Evolutionary conservation across 2,797 vertebrate species (phyloP), one percentile per base, ranked within the genome.

Genomic region (Catharus ustulatus): DNA sequence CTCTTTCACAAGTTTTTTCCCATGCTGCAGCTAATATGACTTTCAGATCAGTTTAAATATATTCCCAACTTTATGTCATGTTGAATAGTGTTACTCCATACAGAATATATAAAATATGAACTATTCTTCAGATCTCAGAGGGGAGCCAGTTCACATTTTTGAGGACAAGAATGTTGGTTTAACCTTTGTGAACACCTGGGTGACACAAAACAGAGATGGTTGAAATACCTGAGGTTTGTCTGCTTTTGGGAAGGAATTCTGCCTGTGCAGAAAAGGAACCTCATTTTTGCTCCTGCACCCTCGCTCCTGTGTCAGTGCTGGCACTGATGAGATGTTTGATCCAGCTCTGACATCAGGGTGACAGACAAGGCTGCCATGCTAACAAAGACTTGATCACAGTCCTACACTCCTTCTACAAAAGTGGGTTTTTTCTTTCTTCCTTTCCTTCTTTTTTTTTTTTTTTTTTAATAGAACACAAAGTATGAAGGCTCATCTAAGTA

Each of bases 401-500:
- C 69, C 79, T 58, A 24, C 69, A 96, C 61, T 91, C 84, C 92
- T 87, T 66, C 61, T 67, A 48, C 32, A 74, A 74, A 92, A 67
- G 61, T 58, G 14, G 15, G 4, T 7, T 4, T 34, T n/a, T 61
- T 20, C 12, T 46, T 52, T 43, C 21, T 45, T 0, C 20, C 42
- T 68, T 38, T 11, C 17, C 7, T 22, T 55, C 24, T 55, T 73
- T 68, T 66, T 51, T 46, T 61, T 80, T 71, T 67, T 52, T 61
- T 84, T 72, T 87, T 52, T 23, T 0, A 77, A 42, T 6, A 15
- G 67, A 87, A 42, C 61, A 68, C 49, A 36, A 82, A 94, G 62
- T 57, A 68, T 89, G 92, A 96, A 95, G 74, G 75, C 90, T 75
- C 74, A 57, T 95, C 94, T 96, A 93, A 96, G 96, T 86, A 96